phyloP scores from a whole-genome alignment of 1,140 invertebrate species.

The Drosophila melanica region DNA sequence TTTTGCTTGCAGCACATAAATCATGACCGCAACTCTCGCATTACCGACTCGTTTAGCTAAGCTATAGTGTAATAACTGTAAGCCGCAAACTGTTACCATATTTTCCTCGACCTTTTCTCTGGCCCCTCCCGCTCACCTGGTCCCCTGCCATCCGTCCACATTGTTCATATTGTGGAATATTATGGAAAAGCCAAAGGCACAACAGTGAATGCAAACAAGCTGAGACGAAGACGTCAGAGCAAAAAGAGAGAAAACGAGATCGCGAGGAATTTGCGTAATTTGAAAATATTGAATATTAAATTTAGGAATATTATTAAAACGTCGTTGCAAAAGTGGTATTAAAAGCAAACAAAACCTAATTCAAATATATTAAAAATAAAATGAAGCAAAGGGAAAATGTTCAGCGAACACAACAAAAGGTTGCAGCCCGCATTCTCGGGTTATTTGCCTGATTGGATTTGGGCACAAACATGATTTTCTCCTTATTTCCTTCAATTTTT shows the following conservation, averaged over 20 bases:
- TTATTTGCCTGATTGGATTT: slow-evolving; percentile 63
- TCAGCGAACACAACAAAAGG: slow-evolving; percentile 53
- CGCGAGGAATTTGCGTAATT: slow-evolving; percentile 41
- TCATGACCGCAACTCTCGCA: slow-evolving; percentile 43
- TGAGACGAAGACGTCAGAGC: slow-evolving; percentile 12
- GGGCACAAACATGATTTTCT: slow-evolving; percentile 18
- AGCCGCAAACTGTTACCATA: slow-evolving; percentile 71
- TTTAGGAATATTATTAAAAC: slow-evolving; percentile 69
- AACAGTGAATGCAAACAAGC: slow-evolving; percentile 43
- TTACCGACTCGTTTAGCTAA: slow-evolving; percentile 76
- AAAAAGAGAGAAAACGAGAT: neutral
- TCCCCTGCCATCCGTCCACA: slow-evolving; percentile 11
- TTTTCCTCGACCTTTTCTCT: slow-evolving; percentile 62
- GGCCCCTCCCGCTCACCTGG: slow-evolving; percentile 7
- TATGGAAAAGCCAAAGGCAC: slow-evolving; percentile 63
- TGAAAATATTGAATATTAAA: slow-evolving; percentile 74
- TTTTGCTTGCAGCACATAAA: slow-evolving; percentile 32
- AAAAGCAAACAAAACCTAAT: slow-evolving; percentile 53
- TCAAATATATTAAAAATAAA: slow-evolving; percentile 71
- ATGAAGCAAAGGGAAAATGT: slow-evolving; percentile 29
- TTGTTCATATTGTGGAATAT: slow-evolving; percentile 72
- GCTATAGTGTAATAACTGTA: slow-evolving; percentile 66
- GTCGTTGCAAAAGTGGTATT: slow-evolving; percentile 35
- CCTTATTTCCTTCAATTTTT: slow-evolving; percentile 15
- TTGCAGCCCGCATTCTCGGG: slow-evolving; percentile 27